phyloP scores from a whole-genome alignment of 2,888 invertebrate species.

The Zootermopsis nevadensis region DNA sequence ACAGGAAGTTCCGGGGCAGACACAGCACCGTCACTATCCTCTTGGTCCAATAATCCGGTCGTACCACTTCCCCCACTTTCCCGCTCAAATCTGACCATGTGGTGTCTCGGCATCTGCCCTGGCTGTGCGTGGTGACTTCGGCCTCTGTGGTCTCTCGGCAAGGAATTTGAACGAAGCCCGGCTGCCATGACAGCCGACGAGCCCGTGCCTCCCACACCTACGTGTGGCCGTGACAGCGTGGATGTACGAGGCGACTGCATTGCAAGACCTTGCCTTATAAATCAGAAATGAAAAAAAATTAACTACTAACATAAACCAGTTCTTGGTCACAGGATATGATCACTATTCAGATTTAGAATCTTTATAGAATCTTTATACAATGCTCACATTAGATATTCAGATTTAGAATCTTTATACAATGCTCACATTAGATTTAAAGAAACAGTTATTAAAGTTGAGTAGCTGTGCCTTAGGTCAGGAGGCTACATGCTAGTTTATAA shows the following conservation, averaged over 20 bases:
- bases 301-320: not conserved
- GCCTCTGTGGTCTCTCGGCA: conserved; percentile 58
- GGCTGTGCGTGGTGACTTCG: conserved; percentile 43
- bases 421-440: no score
- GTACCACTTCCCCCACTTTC: conserved; percentile 56
- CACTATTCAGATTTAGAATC: conserved; percentile 54
- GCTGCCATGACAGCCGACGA: conserved; percentile 23
- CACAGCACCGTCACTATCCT: conserved; percentile 82
- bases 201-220: conserved; percentile 30
- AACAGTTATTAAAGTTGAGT: no score
- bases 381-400: no score
- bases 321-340: conserved; percentile 59
- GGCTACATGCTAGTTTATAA: no score
- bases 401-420: no score
- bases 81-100: conserved; percentile 59
- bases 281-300: not conserved
- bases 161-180: conserved; percentile 58
- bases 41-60: conserved; percentile 69
- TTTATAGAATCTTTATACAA: no score
- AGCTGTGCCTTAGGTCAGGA: no score
- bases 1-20: conserved; percentile 84
- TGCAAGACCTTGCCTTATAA: conserved; percentile 48
- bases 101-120: conserved; percentile 52
- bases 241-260: conserved; percentile 48
- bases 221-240: conserved; percentile 48